phyloP scores from a whole-genome alignment of 2,113 vertebrate species.

The Salvelinus sp. region DNA sequence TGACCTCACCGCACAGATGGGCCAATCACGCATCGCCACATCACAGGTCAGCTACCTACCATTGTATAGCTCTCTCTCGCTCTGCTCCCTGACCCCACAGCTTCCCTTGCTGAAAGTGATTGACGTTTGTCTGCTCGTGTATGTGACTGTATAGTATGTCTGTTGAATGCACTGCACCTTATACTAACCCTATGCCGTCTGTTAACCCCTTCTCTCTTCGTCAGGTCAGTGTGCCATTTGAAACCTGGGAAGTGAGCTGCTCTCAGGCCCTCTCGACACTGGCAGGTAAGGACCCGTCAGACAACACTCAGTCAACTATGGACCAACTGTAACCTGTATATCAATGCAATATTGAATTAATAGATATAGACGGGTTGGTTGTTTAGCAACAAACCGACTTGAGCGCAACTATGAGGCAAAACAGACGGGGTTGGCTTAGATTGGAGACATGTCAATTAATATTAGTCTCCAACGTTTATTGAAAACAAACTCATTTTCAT shows the following conservation, averaged over 20 bases:
- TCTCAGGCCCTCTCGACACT: conserved; percentile 44
- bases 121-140: too few species aligned
- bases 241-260: conserved; percentile 92
- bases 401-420: too few species aligned
- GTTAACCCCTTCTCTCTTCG: background rate
- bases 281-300: conserved; percentile 53
- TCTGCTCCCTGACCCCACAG: background rate
- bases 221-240: conserved; percentile 97
- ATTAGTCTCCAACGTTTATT: too few species aligned
- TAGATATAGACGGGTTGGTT: too few species aligned
- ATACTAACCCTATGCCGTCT: too few species aligned
- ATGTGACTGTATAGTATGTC: too few species aligned
- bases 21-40: conserved; percentile 88
- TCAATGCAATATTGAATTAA: too few species aligned
- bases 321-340: background rate
- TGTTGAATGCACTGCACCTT: too few species aligned
- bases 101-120: background rate
- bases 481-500: too few species aligned
- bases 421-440: too few species aligned
- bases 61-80: background rate
- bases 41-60: conserved; percentile 81
- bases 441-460: too few species aligned
- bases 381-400: too few species aligned
- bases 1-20: conserved; percentile 86
- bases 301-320: background rate